Conservation (phyloP, 2,113 vertebrate species). For the Blennius ocellaris region DNA sequence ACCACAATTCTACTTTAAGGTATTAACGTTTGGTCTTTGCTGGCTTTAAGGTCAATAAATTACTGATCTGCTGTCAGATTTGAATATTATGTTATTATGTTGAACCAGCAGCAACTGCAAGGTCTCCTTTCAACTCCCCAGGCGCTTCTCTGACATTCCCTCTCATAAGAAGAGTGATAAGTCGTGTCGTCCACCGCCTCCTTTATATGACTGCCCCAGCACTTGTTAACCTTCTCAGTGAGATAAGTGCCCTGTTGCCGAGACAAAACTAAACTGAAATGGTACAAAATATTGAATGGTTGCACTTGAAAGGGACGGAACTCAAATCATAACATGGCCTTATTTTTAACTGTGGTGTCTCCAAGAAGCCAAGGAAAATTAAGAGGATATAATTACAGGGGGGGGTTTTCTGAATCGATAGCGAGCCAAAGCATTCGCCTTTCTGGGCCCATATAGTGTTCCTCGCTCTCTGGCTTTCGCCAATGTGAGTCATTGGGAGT, state of each 20-base stretch:
- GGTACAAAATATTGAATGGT: constrained; percentile 2
- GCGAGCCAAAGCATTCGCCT: constrained; percentile 4
- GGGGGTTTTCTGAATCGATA: constrained; percentile 55
- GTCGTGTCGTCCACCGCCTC: background rate
- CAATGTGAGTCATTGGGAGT: constrained; percentile 65
- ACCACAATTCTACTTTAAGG: background rate
- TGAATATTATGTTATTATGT: background rate
- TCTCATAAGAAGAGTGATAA: background rate
- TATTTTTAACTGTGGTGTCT: constrained; percentile 35
- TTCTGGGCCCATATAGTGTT: background rate
- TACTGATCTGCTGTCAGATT: background rate
- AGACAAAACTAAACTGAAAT: constrained; percentile 9
- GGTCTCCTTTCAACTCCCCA: background rate
- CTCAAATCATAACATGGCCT: background rate
- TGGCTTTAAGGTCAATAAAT: background rate
- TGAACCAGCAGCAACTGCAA: background rate
- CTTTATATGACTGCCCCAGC: constrained; percentile 1
- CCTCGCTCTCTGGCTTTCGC: background rate
- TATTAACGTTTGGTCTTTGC: background rate
- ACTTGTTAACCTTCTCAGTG: constrained; percentile 12
- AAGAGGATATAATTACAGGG: background rate
- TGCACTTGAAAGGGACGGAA: background rate
- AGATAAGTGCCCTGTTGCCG: background rate
- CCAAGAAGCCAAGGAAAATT: background rate
- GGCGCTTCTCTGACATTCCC: constrained; percentile 21